Evolutionary conservation across 2,113 vertebrate genomes (phyloP), one percentile per base, ranked within the genome.

Genomic region (Laticauda colubrina): DNA sequence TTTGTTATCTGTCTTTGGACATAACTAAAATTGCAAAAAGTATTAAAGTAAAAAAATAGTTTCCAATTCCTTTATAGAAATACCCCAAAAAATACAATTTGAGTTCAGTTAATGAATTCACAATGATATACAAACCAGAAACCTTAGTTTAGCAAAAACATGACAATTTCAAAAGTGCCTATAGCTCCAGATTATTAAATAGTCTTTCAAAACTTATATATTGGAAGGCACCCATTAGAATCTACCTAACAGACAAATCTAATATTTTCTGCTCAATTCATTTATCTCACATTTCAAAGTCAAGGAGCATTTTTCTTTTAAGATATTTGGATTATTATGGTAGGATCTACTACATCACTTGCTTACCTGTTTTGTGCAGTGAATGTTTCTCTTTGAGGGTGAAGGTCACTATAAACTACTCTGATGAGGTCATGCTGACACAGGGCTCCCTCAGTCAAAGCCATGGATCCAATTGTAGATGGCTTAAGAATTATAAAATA

Each of bases 301-400:
- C 12, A 48, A 12, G 4, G 5, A 90, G 55, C 4, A 92, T 15
- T 15, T 43, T 7, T 34, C 12, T 53, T 15, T 21, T 21, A 81
- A 81, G 34, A 81, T 39, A 81, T 43, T 81, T 81, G 69, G 69
- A 39, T 18, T 81, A 8, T 81, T 81, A 81, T 81, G 75, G 34
- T 39, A 81, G 39, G 34, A 43, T 43, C 18, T 26, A 95, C 3
- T 93, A 48, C 39, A 93, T 92, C 88, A 90, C 64, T 24, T 26
- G 91, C 96, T 93, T 96, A 99, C 99, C 99, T 98, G 97, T 99
- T 99, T 97, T 99, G 99, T 51, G 99, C 99, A 69, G 99, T 99
- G 97, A 99, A 99, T 56, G 99, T 99, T 98, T 99, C 99, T 97
- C 99, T 98, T 95, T 99, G 99, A 94, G 98, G 99, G 97, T 99